Percentiles rank a stretch among this genome's conserved stretches.
Evolutionary conservation across 1,140 invertebrate species (phyloP).

Genomic region (Philaenus spumarius): DNA sequence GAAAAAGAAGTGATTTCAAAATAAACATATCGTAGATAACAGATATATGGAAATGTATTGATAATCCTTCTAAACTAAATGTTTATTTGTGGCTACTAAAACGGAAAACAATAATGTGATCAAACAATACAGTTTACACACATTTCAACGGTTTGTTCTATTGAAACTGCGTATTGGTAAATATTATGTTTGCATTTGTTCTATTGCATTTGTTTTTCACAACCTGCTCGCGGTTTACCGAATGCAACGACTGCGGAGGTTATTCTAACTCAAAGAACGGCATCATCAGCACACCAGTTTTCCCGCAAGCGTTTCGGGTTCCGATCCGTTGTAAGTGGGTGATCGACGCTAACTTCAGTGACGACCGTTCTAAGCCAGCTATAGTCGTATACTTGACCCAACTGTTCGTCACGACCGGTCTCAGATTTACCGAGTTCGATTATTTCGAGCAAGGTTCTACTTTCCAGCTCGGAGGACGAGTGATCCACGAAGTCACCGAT

Average conservation of each 20-base stretch:
- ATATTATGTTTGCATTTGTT: too few relatives aligned
- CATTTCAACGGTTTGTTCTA: too few relatives aligned
- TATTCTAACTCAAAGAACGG: constrained; percentile 53
- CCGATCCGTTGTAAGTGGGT: constrained; percentile 82
- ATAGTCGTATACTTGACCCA: constrained; percentile 85
- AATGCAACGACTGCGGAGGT: constrained; percentile 47
- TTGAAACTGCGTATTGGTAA: too few relatives aligned
- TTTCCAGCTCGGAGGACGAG: constrained; percentile 19
- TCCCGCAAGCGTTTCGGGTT: constrained; percentile 69
- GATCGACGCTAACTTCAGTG: constrained; percentile 64
- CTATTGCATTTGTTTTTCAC: too few relatives aligned
- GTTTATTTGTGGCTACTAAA: too few relatives aligned
- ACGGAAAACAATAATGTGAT: too few relatives aligned
- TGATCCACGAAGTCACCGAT: constrained; percentile 21
- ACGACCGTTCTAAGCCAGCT: constrained; percentile 22
- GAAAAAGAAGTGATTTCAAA: too few relatives aligned
- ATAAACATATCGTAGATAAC: too few relatives aligned
- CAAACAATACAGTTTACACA: too few relatives aligned
- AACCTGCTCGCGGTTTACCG: too few relatives aligned
- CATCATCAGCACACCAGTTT: constrained; percentile 72
- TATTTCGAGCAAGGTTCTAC: constrained; percentile 58
- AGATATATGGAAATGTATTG: too few relatives aligned
- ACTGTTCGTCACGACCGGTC: constrained; percentile 70
- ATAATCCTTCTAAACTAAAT: too few relatives aligned
- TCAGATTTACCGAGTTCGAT: constrained; percentile 76